Percentiles rank a stretch among this genome's conserved stretches.
These are phyloP conservation scores for Ditylenchus dipsaci DNA, from an alignment of 1,140 invertebrate species.

Conservation along the genomic window DNA sequence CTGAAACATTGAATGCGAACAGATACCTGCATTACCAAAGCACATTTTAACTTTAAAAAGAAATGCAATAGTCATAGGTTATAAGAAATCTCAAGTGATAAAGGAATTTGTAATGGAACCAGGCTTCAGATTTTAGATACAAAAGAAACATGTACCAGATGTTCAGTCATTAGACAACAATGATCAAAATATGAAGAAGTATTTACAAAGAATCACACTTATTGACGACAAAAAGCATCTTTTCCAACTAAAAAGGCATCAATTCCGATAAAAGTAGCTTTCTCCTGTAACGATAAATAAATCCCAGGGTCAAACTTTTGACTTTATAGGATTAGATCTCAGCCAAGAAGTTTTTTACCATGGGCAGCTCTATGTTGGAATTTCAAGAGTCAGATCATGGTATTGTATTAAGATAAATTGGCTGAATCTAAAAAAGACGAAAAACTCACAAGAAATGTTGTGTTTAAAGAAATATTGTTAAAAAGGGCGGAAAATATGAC, in stretches of 20 bases:
- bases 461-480: conserved; percentile 21
- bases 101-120: too few relatives aligned
- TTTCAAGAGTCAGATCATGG: conserved; percentile 30
- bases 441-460: conserved; percentile 20
- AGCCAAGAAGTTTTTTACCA: background rate
- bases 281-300: conserved; percentile 5
- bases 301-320: background rate
- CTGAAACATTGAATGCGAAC: too few relatives aligned
- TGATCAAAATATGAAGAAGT: too few relatives aligned
- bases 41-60: too few relatives aligned
- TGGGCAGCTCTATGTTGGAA: conserved; percentile 1
- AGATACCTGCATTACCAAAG: too few relatives aligned
- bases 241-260: background rate
- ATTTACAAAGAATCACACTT: too few relatives aligned
- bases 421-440: conserved; percentile 1
- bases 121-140: too few relatives aligned
- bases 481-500: too few relatives aligned
- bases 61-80: too few relatives aligned
- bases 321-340: background rate
- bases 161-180: too few relatives aligned
- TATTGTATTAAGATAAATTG: conserved; percentile 19
- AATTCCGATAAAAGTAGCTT: background rate
- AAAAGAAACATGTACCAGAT: too few relatives aligned
- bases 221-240: background rate
- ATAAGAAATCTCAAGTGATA: too few relatives aligned